A percentile compares a stretch with the other conserved stretches of the same genome.
These are phyloP conservation scores for Catharus bicknelli DNA, from an alignment of 2,113 vertebrate species.

Conservation along the genomic window DNA sequence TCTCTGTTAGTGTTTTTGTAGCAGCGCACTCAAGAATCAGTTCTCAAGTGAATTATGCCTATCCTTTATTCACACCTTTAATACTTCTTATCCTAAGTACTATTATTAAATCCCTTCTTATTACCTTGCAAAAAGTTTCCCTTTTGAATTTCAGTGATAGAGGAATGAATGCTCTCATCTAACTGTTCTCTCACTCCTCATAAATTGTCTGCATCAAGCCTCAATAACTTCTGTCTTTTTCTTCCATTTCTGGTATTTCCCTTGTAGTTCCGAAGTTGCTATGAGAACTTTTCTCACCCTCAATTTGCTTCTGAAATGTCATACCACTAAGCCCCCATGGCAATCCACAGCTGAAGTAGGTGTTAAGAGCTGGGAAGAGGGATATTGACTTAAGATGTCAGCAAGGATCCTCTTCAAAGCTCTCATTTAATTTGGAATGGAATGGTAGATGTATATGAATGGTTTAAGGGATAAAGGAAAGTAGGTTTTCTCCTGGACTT, in stretches of 20 bases:
- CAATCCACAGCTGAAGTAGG: background rate
- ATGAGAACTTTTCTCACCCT: rapidly evolving
- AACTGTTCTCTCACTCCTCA: background rate
- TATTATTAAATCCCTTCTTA: background rate
- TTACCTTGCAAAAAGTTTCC: background rate
- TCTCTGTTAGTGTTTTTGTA: background rate
- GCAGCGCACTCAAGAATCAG: background rate
- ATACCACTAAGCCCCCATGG: background rate
- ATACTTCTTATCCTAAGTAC: background rate
- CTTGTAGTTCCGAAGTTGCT: background rate
- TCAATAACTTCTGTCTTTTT: background rate
- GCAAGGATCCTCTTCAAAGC: background rate
- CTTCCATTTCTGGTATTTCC: background rate
- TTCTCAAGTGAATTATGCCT: background rate
- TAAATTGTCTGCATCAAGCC: background rate
- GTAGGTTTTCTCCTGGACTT: background rate
- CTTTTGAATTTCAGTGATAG: background rate
- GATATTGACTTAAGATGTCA: background rate
- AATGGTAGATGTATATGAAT: background rate
- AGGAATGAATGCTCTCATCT: background rate
- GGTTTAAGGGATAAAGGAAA: background rate
- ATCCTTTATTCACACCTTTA: background rate
- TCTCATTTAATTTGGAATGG: background rate
- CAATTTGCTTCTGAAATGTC: background rate
- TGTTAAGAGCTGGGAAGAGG: background rate